These are phyloP conservation scores for Ostrea denselamellosa DNA, from an alignment of 1,140 invertebrate genomes.

Conservation along the genomic window DNA sequence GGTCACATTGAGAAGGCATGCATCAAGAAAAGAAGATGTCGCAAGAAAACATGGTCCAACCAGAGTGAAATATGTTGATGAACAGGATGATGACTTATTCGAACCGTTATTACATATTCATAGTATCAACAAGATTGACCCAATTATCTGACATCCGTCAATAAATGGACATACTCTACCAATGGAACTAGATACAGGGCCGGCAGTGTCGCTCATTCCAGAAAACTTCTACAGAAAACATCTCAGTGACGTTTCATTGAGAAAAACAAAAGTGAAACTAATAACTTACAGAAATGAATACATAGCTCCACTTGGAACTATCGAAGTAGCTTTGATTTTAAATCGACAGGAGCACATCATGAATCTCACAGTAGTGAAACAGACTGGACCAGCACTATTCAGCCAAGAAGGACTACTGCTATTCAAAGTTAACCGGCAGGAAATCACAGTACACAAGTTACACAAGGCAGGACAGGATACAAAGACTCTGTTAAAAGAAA, in stretches of 20 bases:
- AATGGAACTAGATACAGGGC: slow-evolving; percentile 43
- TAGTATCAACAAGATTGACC: neutral
- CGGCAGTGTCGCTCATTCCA: slow-evolving; percentile 38
- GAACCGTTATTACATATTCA: slow-evolving; percentile 14
- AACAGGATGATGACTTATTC: neutral
- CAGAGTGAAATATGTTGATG: no score
- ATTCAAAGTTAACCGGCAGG: slow-evolving; percentile 48
- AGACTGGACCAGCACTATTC: slow-evolving; percentile 45
- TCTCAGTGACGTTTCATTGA: neutral
- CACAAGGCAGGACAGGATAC: neutral
- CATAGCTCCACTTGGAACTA: slow-evolving; percentile 6
- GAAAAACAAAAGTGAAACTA: neutral
- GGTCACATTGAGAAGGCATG: neutral
- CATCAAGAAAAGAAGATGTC: neutral
- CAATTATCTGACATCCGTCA: neutral
- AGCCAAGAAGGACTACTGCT: slow-evolving; percentile 50
- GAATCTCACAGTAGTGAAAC: neutral
- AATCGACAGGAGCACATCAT: neutral
- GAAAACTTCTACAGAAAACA: slow-evolving; percentile 28
- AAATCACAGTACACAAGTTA: neutral
- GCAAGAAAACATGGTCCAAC: no score
- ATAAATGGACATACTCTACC: neutral
- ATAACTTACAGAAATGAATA: slow-evolving; percentile 35
- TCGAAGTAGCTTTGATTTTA: neutral
- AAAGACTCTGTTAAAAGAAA: neutral